Percentiles rank a stretch among this genome's conserved stretches.
phyloP scores from a whole-genome alignment of 2,113 vertebrate genomes.

The Hiodon tergisus region DNA sequence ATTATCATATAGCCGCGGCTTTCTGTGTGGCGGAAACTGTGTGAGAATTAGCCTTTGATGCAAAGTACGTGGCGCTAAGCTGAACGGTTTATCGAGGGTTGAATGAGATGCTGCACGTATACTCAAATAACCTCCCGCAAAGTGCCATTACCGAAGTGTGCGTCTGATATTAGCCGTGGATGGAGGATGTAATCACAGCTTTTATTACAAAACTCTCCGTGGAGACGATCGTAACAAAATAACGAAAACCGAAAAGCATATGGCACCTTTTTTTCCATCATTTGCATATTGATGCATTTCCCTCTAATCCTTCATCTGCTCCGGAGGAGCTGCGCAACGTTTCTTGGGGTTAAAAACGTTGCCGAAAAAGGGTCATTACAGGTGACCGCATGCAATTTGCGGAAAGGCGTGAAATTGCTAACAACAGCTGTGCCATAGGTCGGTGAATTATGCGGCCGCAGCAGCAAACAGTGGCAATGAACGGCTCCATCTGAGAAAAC shows the following conservation, averaged over 20 bases:
- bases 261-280: background rate
- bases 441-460: constrained; percentile 31
- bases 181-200: constrained; percentile 13
- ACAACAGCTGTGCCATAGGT: constrained; percentile 36
- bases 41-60: constrained; percentile 6
- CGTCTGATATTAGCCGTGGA: background rate
- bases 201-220: background rate
- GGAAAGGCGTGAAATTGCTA: constrained; percentile 39
- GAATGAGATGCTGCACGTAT: background rate
- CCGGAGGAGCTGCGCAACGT: constrained; percentile 28
- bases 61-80: background rate
- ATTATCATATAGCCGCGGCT: background rate
- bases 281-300: constrained; percentile 18
- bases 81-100: background rate
- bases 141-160: constrained; percentile 1
- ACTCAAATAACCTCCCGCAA: background rate
- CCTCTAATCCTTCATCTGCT: constrained; percentile 18
- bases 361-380: constrained; percentile 34
- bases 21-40: background rate
- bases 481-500: constrained; percentile 35
- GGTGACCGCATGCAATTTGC: constrained; percentile 36
- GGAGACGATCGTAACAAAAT: constrained; percentile 9
- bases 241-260: constrained; percentile 16
- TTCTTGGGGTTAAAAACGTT: constrained; percentile 39
- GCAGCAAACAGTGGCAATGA: constrained; percentile 27